Conservation (phyloP, 2,113 vertebrate species). For the Bothrops jararaca region DNA sequence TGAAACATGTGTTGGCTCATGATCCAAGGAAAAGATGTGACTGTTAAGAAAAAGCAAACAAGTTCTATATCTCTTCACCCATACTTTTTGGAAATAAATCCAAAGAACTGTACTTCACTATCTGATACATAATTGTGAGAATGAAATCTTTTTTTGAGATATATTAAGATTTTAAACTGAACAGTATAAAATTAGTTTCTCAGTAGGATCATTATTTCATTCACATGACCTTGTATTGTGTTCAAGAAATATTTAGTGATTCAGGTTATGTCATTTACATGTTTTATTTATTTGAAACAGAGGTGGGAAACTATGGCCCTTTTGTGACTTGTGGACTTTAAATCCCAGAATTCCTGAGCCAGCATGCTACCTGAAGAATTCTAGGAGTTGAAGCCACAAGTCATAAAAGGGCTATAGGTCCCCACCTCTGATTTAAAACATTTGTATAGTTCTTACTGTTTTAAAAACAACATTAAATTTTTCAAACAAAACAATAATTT, state of each 20-base stretch:
- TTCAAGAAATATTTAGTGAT: neutral
- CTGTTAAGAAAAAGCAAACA: neutral
- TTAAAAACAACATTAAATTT: neutral
- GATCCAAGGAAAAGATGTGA: neutral
- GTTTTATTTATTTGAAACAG: neutral
- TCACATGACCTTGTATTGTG: neutral
- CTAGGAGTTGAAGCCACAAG: neutral
- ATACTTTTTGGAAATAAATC: neutral
- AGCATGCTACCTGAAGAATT: neutral
- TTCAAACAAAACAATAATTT: neutral
- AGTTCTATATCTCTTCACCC: neutral
- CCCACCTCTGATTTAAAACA: neutral
- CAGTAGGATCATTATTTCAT: neutral
- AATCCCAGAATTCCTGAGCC: neutral
- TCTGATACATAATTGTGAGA: neutral
- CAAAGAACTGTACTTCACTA: neutral
- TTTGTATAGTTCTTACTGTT: neutral
- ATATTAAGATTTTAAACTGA: neutral
- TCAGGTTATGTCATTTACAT: neutral
- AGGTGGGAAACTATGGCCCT: neutral
- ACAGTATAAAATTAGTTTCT: neutral
- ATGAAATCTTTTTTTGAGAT: neutral
- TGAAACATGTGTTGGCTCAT: neutral
- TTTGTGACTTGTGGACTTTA: neutral
- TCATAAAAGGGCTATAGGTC: neutral